Percentiles rank a stretch among this genome's conserved stretches.
phyloP scores from a whole-genome alignment of 2,113 vertebrate genomes.

The Pygoscelis adeliae region DNA sequence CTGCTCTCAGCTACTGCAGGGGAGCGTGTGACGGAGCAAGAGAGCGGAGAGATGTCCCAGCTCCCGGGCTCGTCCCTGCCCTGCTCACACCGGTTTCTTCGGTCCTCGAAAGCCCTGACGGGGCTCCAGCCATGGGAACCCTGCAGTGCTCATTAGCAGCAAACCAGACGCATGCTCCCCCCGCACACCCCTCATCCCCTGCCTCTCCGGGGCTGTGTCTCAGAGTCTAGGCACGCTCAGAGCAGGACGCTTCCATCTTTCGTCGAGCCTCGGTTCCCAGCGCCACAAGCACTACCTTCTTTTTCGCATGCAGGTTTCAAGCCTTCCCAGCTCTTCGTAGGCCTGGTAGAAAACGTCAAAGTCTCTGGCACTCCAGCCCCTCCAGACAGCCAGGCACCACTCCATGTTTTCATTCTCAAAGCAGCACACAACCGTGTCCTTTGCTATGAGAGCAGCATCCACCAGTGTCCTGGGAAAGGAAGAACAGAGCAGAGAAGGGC shows the following conservation, averaged over 20 bases:
- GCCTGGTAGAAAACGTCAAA: constrained; percentile 93
- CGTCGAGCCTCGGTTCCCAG: background rate
- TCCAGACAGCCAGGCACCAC: constrained; percentile 93
- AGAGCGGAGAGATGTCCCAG: background rate
- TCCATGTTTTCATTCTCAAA: constrained; percentile 80
- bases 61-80: background rate
- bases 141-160: constrained; percentile 58
- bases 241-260: background rate
- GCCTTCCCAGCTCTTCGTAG: constrained; percentile 87
- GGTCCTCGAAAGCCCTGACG: background rate
- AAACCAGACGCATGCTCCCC: background rate
- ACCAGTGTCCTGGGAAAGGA: constrained; percentile 76
- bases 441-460: constrained; percentile 85
- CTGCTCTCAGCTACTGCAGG: background rate
- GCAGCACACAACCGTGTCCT: constrained; percentile 91
- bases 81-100: background rate
- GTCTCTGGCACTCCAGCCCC: constrained; percentile 88
- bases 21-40: fast-evolving
- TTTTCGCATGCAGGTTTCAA: constrained; percentile 86
- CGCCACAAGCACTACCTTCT: constrained; percentile 81
- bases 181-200: background rate
- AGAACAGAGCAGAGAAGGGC: constrained; percentile 17
- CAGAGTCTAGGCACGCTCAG: background rate
- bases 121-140: background rate
- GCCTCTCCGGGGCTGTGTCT: background rate